Conservation (phyloP, 2,113 vertebrate genomes). For the Petroica traversi region DNA sequence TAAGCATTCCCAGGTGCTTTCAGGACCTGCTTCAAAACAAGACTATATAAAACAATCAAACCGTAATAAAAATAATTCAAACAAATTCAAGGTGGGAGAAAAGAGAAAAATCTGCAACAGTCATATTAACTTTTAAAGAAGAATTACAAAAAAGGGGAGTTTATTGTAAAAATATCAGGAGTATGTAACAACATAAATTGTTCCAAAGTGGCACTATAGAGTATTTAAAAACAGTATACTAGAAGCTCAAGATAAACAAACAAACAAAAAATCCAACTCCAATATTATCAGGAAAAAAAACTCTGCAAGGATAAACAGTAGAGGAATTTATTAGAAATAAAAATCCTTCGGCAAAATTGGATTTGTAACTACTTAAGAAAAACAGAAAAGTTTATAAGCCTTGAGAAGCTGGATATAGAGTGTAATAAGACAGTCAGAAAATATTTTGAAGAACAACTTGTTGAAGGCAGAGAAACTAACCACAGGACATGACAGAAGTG, state of each 20-base stretch:
- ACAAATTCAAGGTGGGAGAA: rapidly evolving
- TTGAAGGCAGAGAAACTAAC: background rate
- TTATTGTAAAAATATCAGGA: background rate
- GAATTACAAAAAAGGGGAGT: background rate
- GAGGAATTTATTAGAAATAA: background rate
- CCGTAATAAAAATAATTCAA: background rate
- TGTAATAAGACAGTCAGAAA: background rate
- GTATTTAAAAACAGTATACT: background rate
- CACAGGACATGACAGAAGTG: background rate
- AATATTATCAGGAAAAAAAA: background rate
- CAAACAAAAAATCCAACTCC: background rate
- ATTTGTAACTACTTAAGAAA: background rate
- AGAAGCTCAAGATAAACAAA: background rate
- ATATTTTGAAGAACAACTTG: background rate
- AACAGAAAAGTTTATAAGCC: background rate
- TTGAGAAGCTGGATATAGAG: background rate
- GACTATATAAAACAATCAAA: background rate
- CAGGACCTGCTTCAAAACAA: background rate
- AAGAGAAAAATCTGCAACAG: background rate
- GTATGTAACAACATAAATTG: background rate
- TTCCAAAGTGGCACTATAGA: background rate
- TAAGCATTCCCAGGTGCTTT: background rate
- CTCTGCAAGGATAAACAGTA: background rate
- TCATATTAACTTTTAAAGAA: background rate
- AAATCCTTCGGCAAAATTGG: background rate